Evolutionary conservation across 2,797 vertebrate species (phyloP).

Genomic region (Poecile montanus): DNA sequence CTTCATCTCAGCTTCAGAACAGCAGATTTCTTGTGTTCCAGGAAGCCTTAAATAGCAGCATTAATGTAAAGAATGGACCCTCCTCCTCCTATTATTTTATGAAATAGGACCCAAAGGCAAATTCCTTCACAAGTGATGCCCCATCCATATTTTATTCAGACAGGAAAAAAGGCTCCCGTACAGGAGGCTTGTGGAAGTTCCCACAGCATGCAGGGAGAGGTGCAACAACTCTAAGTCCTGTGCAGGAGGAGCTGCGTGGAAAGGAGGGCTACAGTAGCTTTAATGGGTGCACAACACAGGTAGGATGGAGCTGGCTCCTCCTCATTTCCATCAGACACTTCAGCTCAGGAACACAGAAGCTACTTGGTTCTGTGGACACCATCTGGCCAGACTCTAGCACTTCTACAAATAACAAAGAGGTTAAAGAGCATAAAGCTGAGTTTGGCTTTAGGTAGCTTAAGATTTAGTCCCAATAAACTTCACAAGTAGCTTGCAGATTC

Average conservation of each 20-base stretch:
- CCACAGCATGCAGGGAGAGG: not conserved
- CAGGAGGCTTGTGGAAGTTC: not conserved
- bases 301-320: not conserved
- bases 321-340: not conserved
- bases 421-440: not conserved
- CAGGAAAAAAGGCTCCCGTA: not conserved
- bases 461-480: not conserved
- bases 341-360: not conserved
- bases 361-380: fast-evolving
- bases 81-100: not conserved
- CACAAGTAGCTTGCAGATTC: not conserved
- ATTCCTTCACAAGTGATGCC: not conserved
- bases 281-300: not conserved
- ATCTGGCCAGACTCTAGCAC: not conserved
- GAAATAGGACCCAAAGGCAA: not conserved
- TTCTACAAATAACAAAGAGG: not conserved
- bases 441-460: not conserved
- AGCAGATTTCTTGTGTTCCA: not conserved
- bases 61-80: not conserved
- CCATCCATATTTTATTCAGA: not conserved
- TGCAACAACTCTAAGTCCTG: not conserved
- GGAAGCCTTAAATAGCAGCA: not conserved
- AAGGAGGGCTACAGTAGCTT: not conserved
- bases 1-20: not conserved
- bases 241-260: not conserved